Conservation (phyloP, 2,797 vertebrate species). For the Cynopterus sphinx region DNA sequence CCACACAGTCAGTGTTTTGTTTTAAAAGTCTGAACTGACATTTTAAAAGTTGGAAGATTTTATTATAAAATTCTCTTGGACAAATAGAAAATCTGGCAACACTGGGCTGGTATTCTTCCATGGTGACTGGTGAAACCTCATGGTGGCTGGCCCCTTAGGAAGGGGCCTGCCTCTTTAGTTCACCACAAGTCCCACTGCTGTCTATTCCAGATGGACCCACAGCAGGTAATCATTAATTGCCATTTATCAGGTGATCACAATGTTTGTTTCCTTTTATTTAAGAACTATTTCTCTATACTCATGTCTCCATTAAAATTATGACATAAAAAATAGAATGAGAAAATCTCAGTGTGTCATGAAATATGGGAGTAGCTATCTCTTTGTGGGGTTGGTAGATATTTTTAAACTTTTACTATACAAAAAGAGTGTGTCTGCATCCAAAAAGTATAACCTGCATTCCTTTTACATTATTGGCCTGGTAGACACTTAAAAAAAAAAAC, state of each 20-base stretch:
- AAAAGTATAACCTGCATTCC: not conserved
- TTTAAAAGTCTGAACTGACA: not conserved
- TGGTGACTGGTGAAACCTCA: not conserved
- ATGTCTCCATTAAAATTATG: not conserved
- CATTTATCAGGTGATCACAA: not conserved
- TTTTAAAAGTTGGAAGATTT: slow-evolving; percentile 2
- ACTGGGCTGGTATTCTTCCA: not conserved
- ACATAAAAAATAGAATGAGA: slow-evolving; percentile 8
- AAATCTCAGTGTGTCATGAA: not conserved
- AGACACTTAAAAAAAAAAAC: not conserved
- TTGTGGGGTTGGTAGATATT: not conserved
- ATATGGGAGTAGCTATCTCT: not conserved
- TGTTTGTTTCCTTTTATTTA: not conserved
- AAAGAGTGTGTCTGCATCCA: not conserved
- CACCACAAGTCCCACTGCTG: rapidly evolving
- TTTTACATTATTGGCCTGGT: not conserved
- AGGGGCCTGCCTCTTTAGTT: not conserved
- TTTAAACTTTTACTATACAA: not conserved
- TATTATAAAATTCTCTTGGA: not conserved
- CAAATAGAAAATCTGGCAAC: not conserved
- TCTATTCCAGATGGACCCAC: not conserved
- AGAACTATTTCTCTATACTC: not conserved
- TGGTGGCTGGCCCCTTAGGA: not conserved
- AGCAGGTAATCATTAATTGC: not conserved
- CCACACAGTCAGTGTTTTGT: not conserved